These are phyloP conservation scores for Phoxinus phoxinus DNA, from an alignment of 2,113 vertebrate genomes.

Conservation along the genomic window DNA sequence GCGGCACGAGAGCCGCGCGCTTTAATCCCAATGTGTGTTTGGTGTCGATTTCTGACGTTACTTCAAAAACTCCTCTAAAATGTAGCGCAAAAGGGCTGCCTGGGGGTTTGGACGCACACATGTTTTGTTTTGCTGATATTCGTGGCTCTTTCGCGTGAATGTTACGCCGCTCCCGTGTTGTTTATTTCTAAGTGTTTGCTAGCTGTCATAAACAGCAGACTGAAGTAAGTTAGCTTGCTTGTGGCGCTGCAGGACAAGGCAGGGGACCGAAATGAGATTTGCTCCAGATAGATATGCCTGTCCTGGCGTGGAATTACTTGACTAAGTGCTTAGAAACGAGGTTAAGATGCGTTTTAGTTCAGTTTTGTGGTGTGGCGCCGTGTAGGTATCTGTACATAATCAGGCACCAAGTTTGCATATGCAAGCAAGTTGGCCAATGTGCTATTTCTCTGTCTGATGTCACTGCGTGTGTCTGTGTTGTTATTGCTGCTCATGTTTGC, in stretches of 20 bases:
- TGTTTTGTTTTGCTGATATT: conserved; percentile 27
- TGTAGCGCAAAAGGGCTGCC: conserved; percentile 16
- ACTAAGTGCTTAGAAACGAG: not conserved
- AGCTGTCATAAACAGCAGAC: conserved; percentile 39
- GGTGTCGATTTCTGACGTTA: conserved; percentile 61
- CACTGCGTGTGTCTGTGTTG: not conserved
- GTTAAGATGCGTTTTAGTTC: not conserved
- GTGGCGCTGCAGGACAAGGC: conserved; percentile 35
- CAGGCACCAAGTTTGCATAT: conserved; percentile 45
- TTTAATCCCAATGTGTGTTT: conserved; percentile 55
- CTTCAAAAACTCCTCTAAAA: conserved; percentile 53
- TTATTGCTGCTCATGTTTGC: conserved; percentile 18
- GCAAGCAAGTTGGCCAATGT: conserved; percentile 38
- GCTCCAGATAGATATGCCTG: conserved; percentile 35
- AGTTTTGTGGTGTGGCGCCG: not conserved
- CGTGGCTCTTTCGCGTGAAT: not conserved
- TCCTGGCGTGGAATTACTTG: not conserved
- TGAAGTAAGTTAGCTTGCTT: conserved; percentile 48
- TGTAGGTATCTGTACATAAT: not conserved
- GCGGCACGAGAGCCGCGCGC: conserved; percentile 44
- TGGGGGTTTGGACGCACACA: not conserved
- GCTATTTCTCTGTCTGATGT: conserved; percentile 29
- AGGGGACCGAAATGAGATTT: conserved; percentile 31
- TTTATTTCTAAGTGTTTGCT: not conserved
- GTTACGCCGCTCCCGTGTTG: conserved; percentile 24